phyloP scores from a whole-genome alignment of 2,888 invertebrate species.

The Empis livida region DNA sequence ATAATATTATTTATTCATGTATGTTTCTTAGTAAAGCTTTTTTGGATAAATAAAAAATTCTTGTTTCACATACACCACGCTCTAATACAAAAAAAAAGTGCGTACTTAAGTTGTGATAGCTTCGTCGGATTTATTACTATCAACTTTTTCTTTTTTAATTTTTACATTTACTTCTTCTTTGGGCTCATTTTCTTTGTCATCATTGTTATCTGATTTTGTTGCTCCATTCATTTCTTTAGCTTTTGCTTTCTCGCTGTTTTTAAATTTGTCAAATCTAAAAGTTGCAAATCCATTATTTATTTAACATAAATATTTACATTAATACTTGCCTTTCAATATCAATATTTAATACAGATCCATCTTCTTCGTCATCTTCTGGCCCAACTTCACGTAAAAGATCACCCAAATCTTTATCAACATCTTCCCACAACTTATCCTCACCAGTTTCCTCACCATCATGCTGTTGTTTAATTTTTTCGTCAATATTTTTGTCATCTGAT shows the following conservation, averaged over 20 bases:
- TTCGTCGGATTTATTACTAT: not conserved
- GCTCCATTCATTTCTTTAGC: not conserved
- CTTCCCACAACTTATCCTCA: constrained; percentile 66
- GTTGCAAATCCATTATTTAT: not conserved
- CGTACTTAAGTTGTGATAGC: no score
- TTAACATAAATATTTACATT: not conserved
- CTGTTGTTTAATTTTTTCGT: constrained; percentile 24
- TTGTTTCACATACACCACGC: no score
- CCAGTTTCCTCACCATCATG: constrained; percentile 36
- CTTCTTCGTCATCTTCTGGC: constrained; percentile 54
- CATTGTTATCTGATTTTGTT: not conserved
- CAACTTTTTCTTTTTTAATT: not conserved
- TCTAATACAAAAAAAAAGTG: no score
- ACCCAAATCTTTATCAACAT: constrained; percentile 69
- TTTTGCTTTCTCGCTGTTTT: not conserved
- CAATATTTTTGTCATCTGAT: constrained; percentile 24
- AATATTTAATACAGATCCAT: constrained; percentile 41
- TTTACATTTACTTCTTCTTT: not conserved
- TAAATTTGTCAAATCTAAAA: not conserved
- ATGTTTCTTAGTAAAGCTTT: no score
- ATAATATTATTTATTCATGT: no score
- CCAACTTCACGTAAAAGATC: constrained; percentile 59
- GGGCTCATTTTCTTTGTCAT: not conserved
- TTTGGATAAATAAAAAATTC: no score
- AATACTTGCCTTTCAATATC: constrained; percentile 39